Conservation (phyloP, 2,888 invertebrate species). For the Hedya salicella region DNA sequence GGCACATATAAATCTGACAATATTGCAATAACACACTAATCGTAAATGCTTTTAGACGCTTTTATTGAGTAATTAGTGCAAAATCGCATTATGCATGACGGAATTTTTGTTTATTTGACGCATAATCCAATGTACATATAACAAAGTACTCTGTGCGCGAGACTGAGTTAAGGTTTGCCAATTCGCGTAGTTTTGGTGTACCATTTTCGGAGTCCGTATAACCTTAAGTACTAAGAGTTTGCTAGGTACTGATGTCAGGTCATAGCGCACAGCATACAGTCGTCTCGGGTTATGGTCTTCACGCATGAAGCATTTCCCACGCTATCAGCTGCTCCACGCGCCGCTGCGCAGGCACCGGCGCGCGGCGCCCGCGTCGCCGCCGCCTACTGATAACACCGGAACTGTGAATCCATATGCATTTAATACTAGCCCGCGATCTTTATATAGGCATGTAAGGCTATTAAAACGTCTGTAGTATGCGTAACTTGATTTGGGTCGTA, state of each 20-base stretch:
- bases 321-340: conserved; percentile 78
- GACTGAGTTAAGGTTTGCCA: no score
- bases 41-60: no score
- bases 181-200: no score
- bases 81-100: no score
- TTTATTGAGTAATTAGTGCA: no score
- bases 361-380: conserved; percentile 56
- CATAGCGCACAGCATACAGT: conserved; percentile 46
- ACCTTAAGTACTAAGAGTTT: conserved; percentile 29
- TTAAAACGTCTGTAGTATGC: conserved; percentile 40
- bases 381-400: conserved; percentile 50
- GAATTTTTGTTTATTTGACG: no score
- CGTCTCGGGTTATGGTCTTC: conserved; percentile 49
- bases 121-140: no score
- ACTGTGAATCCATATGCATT: conserved; percentile 48
- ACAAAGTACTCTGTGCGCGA: no score
- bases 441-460: conserved; percentile 32
- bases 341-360: conserved; percentile 67
- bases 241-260: neutral
- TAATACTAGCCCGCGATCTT: conserved; percentile 26
- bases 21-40: no score
- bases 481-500: conserved; percentile 29
- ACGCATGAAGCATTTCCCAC: conserved; percentile 76
- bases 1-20: no score
- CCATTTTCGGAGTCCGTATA: no score